Conservation (phyloP, 2,888 invertebrate species). For the Bellardia bayeri region DNA sequence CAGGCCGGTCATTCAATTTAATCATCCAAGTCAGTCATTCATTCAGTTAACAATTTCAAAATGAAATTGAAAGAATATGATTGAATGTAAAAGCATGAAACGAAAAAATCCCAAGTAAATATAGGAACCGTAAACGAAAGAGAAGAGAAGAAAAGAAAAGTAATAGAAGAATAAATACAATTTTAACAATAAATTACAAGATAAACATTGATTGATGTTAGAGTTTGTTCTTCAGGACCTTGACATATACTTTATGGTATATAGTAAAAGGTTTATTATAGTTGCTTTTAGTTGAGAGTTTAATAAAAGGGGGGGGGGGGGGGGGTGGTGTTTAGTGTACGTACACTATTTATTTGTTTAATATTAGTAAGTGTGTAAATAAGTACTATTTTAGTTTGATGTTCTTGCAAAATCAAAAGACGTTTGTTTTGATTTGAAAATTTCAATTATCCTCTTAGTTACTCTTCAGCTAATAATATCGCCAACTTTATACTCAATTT, state of each 20-base stretch:
- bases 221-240: constrained; percentile 2
- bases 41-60: not conserved
- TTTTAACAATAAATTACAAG: constrained; percentile 44
- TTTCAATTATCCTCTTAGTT: too few relatives aligned
- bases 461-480: too few relatives aligned
- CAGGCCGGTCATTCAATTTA: not conserved
- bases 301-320: too few relatives aligned
- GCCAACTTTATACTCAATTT: too few relatives aligned
- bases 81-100: constrained; percentile 1
- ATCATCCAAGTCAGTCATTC: constrained; percentile 5
- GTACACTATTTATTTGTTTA: too few relatives aligned
- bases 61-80: constrained; percentile 6
- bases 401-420: too few relatives aligned
- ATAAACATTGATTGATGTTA: constrained; percentile 44
- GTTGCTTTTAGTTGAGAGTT: not conserved
- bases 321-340: too few relatives aligned
- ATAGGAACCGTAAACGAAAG: not conserved
- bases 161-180: constrained; percentile 29
- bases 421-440: too few relatives aligned
- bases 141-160: constrained; percentile 9
- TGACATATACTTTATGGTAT: not conserved
- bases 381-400: too few relatives aligned
- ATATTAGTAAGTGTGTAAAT: too few relatives aligned
- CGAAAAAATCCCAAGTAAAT: not conserved
- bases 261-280: not conserved